Evolutionary conservation across 1,140 invertebrate species (phyloP).

Genomic region (Parasteatoda tepidariorum): DNA sequence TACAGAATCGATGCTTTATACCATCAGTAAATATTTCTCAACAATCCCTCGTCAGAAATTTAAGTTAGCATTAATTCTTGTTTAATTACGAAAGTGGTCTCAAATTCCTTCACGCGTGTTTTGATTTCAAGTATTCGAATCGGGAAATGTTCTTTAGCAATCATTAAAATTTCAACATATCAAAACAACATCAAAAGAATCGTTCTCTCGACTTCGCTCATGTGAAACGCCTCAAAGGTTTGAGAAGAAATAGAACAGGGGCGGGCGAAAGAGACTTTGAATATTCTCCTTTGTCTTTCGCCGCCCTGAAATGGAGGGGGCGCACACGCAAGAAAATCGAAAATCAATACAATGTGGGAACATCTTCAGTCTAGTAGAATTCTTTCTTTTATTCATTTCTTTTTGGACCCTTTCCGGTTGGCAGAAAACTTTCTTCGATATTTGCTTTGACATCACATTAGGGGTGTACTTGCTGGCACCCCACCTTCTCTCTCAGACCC

Average conservation of each 20-base stretch:
- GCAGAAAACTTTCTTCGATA: slow-evolving; percentile 54
- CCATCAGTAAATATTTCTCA: no score
- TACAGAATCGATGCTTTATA: no score
- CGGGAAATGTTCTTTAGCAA: neutral
- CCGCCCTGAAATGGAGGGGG: neutral
- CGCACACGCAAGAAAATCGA: slow-evolving; percentile 49
- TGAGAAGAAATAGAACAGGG: neutral
- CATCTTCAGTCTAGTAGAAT: slow-evolving; percentile 30
- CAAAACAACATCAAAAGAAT: slow-evolving; percentile 36
- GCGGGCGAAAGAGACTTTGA: slow-evolving; percentile 31
- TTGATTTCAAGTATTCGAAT: no score
- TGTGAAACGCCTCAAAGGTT: neutral
- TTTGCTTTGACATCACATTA: slow-evolving; percentile 58
- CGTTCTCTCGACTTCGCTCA: slow-evolving; percentile 25
- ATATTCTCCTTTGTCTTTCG: slow-evolving; percentile 53
- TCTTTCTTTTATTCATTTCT: slow-evolving; percentile 20
- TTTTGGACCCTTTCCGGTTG: slow-evolving; percentile 7
- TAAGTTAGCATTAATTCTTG: no score
- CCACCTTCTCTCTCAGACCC: neutral
- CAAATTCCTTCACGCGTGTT: no score
- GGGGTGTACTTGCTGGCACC: slow-evolving; percentile 19
- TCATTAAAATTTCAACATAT: slow-evolving; percentile 41
- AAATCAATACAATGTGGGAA: slow-evolving; percentile 57
- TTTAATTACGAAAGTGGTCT: no score
- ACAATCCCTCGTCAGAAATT: no score